Percentiles rank a stretch among this genome's conserved stretches.
Evolutionary conservation across 1,140 invertebrate genomes (phyloP).

Genomic region (Rhopalosiphum maidis): DNA sequence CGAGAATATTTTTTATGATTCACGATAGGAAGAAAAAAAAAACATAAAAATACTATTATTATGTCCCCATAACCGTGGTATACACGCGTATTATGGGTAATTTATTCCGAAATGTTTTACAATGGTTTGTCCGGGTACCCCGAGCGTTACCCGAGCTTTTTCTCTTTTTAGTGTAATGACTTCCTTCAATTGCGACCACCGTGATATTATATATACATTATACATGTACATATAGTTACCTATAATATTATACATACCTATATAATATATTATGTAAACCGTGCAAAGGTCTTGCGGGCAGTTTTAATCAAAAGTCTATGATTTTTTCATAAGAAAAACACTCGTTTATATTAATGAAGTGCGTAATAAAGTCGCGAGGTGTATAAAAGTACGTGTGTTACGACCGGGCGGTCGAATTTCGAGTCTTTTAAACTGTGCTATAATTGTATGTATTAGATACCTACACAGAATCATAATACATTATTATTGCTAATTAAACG

Average conservation of each 20-base stretch:
- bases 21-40: conserved; percentile 19
- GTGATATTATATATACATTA: not conserved
- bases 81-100: conserved; percentile 15
- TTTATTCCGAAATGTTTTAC: conserved; percentile 32
- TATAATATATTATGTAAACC: not conserved
- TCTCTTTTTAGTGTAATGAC: not conserved
- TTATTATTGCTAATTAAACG: no score
- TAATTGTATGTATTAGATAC: not conserved
- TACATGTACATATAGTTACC: not conserved
- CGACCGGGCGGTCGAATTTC: not conserved
- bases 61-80: not conserved
- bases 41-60: not conserved
- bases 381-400: not conserved
- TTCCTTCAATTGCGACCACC: not conserved
- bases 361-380: not conserved
- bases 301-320: conserved; percentile 17
- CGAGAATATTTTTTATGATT: conserved; percentile 23
- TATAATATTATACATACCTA: not conserved
- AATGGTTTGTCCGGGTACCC: conserved; percentile 15
- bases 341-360: conserved; percentile 40
- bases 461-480: not conserved
- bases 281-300: no score
- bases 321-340: conserved; percentile 35
- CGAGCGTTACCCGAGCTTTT: not conserved
- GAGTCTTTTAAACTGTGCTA: not conserved